Percentiles rank a stretch among this genome's conserved stretches.
These are phyloP conservation scores for Mustela erminea DNA, from an alignment of 2,797 vertebrate genomes.

Conservation along the genomic window DNA sequence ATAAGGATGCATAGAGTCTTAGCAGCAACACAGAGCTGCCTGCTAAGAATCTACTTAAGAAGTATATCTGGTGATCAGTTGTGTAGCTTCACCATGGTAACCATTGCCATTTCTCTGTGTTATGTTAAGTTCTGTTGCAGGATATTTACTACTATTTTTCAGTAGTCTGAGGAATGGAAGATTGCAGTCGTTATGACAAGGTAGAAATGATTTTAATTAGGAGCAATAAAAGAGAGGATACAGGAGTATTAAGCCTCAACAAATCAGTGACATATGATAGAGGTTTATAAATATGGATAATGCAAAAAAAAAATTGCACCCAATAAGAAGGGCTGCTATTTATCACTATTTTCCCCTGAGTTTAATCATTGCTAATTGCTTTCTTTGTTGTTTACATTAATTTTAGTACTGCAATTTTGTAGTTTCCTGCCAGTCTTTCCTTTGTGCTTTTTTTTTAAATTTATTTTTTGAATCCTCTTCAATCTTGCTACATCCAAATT, in stretches of 20 bases:
- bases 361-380: constrained; percentile 15
- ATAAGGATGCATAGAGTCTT: neutral
- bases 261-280: neutral
- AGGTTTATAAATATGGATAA: neutral
- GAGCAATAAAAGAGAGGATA: neutral
- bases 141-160: neutral
- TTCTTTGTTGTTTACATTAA: constrained; percentile 8
- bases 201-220: neutral
- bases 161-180: neutral
- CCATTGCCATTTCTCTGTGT: neutral
- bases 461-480: neutral
- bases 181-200: neutral
- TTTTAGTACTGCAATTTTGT: constrained; percentile 30
- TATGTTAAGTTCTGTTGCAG: neutral
- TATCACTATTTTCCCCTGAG: neutral
- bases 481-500: neutral
- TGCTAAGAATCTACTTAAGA: neutral
- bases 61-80: neutral
- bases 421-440: neutral
- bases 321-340: neutral
- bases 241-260: neutral
- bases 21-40: neutral
- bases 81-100: neutral
- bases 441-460: constrained; percentile 2
- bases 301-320: neutral